Conservation (phyloP, 2,113 vertebrate species). For the Campylomormyrus numenius region DNA sequence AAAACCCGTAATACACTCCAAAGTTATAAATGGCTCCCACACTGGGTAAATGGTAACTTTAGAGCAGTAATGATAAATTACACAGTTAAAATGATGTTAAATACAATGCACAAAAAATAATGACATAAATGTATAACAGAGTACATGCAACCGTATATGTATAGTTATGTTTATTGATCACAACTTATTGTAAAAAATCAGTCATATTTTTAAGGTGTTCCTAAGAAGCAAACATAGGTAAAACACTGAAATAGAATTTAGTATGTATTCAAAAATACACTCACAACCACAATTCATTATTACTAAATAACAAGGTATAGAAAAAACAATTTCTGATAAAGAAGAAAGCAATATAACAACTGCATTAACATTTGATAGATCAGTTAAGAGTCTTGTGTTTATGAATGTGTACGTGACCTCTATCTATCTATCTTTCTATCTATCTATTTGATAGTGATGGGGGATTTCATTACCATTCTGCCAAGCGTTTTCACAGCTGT, state of each 20-base stretch:
- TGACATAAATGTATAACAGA: no score
- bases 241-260: not conserved
- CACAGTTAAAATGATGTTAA: no score
- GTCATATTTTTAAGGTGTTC: no score
- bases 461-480: not conserved
- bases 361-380: not conserved
- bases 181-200: no score
- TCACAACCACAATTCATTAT: not conserved
- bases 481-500: not conserved
- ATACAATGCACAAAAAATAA: no score
- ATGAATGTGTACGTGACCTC: not conserved
- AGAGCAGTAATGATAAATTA: no score
- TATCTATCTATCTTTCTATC: no score
- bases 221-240: not conserved
- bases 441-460: not conserved
- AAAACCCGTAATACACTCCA: no score
- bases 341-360: not conserved
- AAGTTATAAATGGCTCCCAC: no score
- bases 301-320: not conserved
- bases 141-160: no score
- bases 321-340: not conserved
- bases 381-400: not conserved
- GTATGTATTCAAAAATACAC: not conserved
- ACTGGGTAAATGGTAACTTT: no score
- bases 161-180: no score